Percentiles rank a stretch among this genome's conserved stretches.
phyloP scores from a whole-genome alignment of 2,888 invertebrate genomes.

The Amblyjoppa fuscipennis region DNA sequence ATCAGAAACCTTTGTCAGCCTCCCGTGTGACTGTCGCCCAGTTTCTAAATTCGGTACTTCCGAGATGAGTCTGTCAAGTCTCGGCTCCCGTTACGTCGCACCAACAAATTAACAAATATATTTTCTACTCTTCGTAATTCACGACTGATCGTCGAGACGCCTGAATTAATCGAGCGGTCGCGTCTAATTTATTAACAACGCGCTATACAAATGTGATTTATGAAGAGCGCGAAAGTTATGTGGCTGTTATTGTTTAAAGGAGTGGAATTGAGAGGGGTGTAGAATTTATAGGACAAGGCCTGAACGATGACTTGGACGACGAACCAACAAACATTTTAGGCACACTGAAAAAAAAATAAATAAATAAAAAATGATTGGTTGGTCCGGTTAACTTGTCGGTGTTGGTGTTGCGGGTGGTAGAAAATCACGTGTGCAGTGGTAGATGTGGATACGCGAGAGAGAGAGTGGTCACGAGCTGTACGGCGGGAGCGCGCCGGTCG shows the following conservation, averaged over 20 bases:
- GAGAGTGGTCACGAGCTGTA: constrained; percentile 4
- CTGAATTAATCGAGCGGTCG: not conserved
- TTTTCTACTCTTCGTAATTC: not conserved
- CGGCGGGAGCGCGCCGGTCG: not conserved
- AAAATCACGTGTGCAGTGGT: not conserved
- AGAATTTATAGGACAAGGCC: not conserved
- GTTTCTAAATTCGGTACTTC: no score
- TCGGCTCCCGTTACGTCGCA: no score
- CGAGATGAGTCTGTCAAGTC: no score
- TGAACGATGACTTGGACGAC: not conserved
- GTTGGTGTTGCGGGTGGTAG: not conserved
- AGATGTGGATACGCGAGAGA: not conserved
- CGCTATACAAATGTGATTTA: constrained; percentile 6
- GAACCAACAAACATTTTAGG: not conserved
- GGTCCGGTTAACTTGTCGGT: no score
- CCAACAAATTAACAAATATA: not conserved
- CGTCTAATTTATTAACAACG: constrained; percentile 30
- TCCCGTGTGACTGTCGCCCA: no score
- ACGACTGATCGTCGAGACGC: not conserved
- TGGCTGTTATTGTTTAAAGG: not conserved
- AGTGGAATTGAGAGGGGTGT: no score
- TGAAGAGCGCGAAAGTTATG: constrained; percentile 26
- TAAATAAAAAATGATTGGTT: no score
- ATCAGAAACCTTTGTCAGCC: no score
- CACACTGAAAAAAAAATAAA: not conserved